Base-by-base conservation (phyloP, 2,888 invertebrate genomes). In the Dolichomitus sp. region DNA sequence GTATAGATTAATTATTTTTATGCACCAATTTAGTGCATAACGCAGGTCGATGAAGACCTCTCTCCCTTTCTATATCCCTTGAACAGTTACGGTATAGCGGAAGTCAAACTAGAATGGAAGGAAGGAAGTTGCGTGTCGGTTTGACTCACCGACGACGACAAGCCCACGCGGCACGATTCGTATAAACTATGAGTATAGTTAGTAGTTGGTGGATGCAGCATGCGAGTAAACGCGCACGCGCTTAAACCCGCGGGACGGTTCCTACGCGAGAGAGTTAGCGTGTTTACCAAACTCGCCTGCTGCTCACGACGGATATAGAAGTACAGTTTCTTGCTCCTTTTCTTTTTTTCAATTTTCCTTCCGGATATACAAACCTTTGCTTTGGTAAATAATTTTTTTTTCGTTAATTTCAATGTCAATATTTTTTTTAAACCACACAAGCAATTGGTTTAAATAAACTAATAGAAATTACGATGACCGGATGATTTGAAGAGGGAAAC, bases 101-200 rank as follows among this genome's bases (percentile, higher is more conserved):
- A 90, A 90, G 87, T 87, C 81, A 68, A 81, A 87, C 84, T 81
- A 85, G 86, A 89, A 87, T 87, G 86, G 88, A 89, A 89, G 89
- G 89, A 90, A 90, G 90, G 89, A 90, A 90, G 86, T 88, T 86
- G 87, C 85, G 84, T 84, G 84, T 84, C 83, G 88, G 86, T 87
- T 83, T 87, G 84, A 85, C 84, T 87, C 88, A 88, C 81, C 54
- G 37, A 23, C 57, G 80, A 72, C 75, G 69, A 65, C 19, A 45
- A 75, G 54, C 80, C 75, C 76, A 81, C 79, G 73, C 80, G 57
- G 57, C 70, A 48, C 69, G 48, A 75, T 48, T 76, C 70, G 66
- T 70, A 76, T 72, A 76, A 81, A 81, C 76, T 75, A 50, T 76
- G 33, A 30, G 9, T 76, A 72, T 80, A 70, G 74, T 23, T 23